phyloP scores from a whole-genome alignment of 2,797 vertebrate genomes.

The Enteromius fasciolatus region DNA sequence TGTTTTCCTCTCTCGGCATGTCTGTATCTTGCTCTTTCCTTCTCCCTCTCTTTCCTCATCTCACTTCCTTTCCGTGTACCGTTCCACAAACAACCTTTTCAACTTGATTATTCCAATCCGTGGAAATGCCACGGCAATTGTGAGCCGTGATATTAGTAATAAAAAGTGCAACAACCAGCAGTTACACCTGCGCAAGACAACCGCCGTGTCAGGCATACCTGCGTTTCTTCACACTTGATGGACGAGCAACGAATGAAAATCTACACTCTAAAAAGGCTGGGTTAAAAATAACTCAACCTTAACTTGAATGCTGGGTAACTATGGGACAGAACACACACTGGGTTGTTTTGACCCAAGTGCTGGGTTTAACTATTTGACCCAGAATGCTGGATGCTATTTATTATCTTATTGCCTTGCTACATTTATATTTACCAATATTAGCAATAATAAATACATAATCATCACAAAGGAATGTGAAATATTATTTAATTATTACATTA shows the following conservation, averaged over 20 bases:
- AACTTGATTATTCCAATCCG: slow-evolving; percentile 40
- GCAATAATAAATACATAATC: too few species aligned
- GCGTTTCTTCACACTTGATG: slow-evolving; percentile 41
- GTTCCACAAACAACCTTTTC: slow-evolving; percentile 48
- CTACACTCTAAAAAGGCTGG: background rate
- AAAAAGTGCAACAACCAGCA: slow-evolving; percentile 15
- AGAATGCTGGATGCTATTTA: too few species aligned
- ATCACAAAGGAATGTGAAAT: too few species aligned
- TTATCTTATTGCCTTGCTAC: too few species aligned
- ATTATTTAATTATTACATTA: too few species aligned
- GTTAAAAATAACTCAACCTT: too few species aligned
- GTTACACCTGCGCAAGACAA: slow-evolving; percentile 28
- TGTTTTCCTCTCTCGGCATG: slow-evolving; percentile 66
- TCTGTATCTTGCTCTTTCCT: background rate
- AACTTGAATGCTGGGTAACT: too few species aligned
- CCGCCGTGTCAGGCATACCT: slow-evolving; percentile 2
- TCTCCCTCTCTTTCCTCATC: background rate
- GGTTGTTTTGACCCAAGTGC: too few species aligned
- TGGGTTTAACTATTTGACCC: too few species aligned
- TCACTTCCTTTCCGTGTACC: slow-evolving; percentile 18
- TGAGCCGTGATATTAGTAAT: slow-evolving; percentile 38
- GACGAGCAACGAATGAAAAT: slow-evolving; percentile 55
- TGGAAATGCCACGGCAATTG: slow-evolving; percentile 44
- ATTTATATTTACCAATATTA: too few species aligned
- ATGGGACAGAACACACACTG: too few species aligned